A percentile compares a stretch with the other conserved stretches of the same genome.
Conservation (phyloP, 2,888 invertebrate genomes). For the Branchipolynoe longqiensis region DNA sequence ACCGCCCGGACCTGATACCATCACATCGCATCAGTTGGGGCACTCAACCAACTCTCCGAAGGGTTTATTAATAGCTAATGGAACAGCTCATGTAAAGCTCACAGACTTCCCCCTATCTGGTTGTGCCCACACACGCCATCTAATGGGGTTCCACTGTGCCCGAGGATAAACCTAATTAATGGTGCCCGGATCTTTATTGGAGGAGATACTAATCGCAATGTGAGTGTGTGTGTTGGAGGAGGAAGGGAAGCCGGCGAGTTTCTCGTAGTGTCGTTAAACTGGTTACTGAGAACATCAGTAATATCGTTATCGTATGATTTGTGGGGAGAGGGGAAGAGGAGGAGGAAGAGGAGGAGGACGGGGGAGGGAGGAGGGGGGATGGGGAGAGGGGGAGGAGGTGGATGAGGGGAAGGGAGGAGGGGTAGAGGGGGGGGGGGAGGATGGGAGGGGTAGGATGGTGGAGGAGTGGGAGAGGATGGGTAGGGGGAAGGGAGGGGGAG, state of each 20-base stretch:
- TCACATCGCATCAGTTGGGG: too few relatives aligned
- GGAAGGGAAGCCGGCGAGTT: background rate
- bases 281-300: too few relatives aligned
- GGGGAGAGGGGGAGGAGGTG: background rate
- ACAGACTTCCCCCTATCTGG: slow-evolving; percentile 2
- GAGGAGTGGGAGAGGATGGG: slow-evolving; percentile 7
- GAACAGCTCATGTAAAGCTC: slow-evolving; percentile 8
- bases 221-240: background rate
- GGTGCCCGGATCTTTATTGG: background rate
- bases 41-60: too few relatives aligned
- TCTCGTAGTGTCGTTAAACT: background rate
- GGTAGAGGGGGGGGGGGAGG: background rate
- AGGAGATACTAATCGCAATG: background rate
- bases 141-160: background rate
- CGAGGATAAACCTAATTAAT: slow-evolving; percentile 3
- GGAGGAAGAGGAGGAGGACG: background rate
- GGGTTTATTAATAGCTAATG: slow-evolving; percentile 24
- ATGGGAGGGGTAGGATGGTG: background rate
- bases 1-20: too few relatives aligned
- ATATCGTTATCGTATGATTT: too few relatives aligned
- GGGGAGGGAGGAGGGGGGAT: background rate
- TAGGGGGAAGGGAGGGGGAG: background rate
- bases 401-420: background rate
- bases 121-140: background rate
- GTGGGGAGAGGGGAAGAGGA: too few relatives aligned